phyloP scores from a whole-genome alignment of 2,888 invertebrate species.

The Drosophila recens region DNA sequence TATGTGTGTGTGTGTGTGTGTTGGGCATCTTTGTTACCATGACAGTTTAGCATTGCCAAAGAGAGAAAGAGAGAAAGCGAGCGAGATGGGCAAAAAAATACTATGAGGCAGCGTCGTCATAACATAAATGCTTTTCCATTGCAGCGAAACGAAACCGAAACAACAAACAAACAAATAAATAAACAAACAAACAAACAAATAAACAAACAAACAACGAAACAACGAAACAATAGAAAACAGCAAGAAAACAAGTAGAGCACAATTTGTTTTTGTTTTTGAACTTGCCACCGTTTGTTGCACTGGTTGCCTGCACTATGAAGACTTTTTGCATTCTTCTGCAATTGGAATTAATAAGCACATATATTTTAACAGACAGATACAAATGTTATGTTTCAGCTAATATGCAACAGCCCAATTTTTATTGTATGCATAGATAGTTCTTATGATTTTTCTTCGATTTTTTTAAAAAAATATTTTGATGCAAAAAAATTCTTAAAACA shows the following conservation, averaged over 20 bases:
- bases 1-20: constrained; percentile 23
- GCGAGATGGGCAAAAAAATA: not conserved
- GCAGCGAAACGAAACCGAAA: constrained; percentile 25
- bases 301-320: not conserved
- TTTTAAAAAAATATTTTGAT: too few relatives aligned
- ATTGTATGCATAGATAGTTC: too few relatives aligned
- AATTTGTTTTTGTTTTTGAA: constrained; percentile 1
- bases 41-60: constrained; percentile 36
- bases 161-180: constrained; percentile 15
- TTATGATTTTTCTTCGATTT: too few relatives aligned
- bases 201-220: constrained; percentile 7
- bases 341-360: too few relatives aligned
- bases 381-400: too few relatives aligned
- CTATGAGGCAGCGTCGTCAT: constrained; percentile 10
- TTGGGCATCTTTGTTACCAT: constrained; percentile 27
- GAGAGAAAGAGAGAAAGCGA: not conserved
- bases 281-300: constrained; percentile 33
- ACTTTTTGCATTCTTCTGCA: not conserved
- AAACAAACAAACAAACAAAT: constrained; percentile 2
- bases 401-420: too few relatives aligned
- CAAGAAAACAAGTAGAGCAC: not conserved
- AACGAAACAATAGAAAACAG: constrained; percentile 3
- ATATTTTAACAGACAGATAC: too few relatives aligned
- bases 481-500: too few relatives aligned
- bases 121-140: constrained; percentile 56